These are phyloP conservation scores for Sinelater perroti DNA, from an alignment of 2,888 invertebrate species.

Conservation along the genomic window DNA sequence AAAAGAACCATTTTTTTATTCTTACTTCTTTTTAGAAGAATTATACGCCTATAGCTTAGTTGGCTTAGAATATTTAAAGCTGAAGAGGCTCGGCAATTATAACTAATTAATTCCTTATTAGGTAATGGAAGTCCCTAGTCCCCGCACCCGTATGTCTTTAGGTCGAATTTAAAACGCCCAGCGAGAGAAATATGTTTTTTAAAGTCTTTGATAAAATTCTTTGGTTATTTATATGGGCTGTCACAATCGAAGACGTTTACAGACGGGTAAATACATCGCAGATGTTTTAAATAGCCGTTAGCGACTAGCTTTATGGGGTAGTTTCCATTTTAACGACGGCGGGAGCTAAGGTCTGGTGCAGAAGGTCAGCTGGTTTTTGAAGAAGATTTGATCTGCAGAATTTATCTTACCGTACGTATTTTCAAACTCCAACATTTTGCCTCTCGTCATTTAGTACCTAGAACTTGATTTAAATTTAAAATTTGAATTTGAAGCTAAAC, in stretches of 20 bases:
- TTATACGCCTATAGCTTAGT: too few relatives aligned
- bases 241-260: slow-evolving; percentile 54
- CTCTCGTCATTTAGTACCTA: too few relatives aligned
- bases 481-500: too few relatives aligned
- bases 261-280: slow-evolving; percentile 49
- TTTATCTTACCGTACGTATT: too few relatives aligned
- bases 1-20: too few relatives aligned
- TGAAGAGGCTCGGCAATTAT: too few relatives aligned
- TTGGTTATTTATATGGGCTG: slow-evolving; percentile 52
- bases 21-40: too few relatives aligned
- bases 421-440: too few relatives aligned
- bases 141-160: slow-evolving; percentile 13
- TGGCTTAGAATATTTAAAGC: too few relatives aligned
- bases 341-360: slow-evolving; percentile 2
- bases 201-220: slow-evolving; percentile 51
- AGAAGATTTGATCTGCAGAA: not conserved
- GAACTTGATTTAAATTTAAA: too few relatives aligned
- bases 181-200: slow-evolving; percentile 51
- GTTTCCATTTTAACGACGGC: slow-evolving; percentile 33
- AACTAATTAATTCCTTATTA: slow-evolving; percentile 23
- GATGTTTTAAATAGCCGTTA: slow-evolving; percentile 41
- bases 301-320: slow-evolving; percentile 38
- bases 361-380: not conserved
- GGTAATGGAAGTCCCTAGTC: slow-evolving; percentile 9
- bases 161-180: slow-evolving; percentile 42